Evolutionary conservation across 2,113 vertebrate genomes (phyloP), one percentile per base, ranked within the genome.

Genomic region (Noctilio leporinus): DNA sequence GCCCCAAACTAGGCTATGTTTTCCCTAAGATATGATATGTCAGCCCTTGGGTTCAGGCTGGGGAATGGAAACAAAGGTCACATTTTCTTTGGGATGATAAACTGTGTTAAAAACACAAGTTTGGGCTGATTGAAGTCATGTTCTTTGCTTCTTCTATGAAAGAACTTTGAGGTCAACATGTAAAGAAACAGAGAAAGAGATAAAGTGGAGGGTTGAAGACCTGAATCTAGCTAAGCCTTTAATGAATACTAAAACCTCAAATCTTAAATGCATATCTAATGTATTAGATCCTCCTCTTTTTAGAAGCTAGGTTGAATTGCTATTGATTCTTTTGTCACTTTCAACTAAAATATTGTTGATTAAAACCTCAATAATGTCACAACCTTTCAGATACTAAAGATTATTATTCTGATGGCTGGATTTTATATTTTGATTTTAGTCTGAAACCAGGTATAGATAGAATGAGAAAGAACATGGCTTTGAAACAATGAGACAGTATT

Each of bases 371-470:
- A 2, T 93, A 55, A 81, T 57, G 26, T 64, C 20, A 64, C 7
- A 81, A 70, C 2, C 19, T 95, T 94, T 38, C 5, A 82, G 80
- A 82, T 89, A 40, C 24, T 86, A 14, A 82, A 59, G 55, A 86
- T 92, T 64, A 77, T 69, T 93, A 86, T 59, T 92, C 33, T 72
- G 76, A 78, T 77, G n/a, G 55, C n/a, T 78, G 33, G 28, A 78
- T 95, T 92, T 96, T 73, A 90, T 81, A 49, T 11, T 92, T 75
- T 76, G 14, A 45, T 84, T 86, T 83, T 57, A 78, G 89, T 72
- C 88, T 90, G 40, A 26, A 90, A 65, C 81, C 3, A 93, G 45
- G 14, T 59, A 47, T 84, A 65, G 38, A 17, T 81, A 65, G 53
- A 26, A 80, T 90, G 40, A 72, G 57, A 89, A 95, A 35, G 65